Base-by-base conservation (phyloP, 2,113 vertebrate species). In the Pipa parva region DNA sequence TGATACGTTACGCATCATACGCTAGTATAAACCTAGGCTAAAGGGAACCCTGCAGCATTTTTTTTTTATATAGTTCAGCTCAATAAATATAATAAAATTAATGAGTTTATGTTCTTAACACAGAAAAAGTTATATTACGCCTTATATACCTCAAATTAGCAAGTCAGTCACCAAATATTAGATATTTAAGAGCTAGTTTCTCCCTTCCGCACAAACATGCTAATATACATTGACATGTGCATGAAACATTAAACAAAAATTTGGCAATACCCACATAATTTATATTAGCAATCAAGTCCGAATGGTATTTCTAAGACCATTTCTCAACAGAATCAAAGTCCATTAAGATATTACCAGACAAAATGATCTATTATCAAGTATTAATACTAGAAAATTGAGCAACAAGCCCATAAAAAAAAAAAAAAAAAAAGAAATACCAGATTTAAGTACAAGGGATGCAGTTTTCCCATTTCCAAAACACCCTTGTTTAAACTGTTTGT, bases 321-420 rank as follows among this genome's bases (percentile, higher is more conserved):
- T 22, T 49, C 18, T 49, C 46, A 49, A 49, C 22, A 49, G 46
- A 49, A 49, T 22, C 46, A 49, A 49, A 49, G 46, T 49, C 46
- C 46, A 49, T 22, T 49, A 49, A 49, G 22, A 49, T 20, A 22
- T 49, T 49, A 49, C 11, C 21, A 24, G 18, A 49, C 21, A 49
- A 46, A 21, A 22, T 18, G 21, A 24, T 24, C 46, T 49, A 49
- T 49, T 49, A 49, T 49, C 46, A 49, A 22, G 21, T 8, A 10
- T 20, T 49, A 21, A 21, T 22, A 24, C 5, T 49, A 20, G 18
- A 49, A 49, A 49, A 49, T 8, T 3, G 46, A 42, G 39, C 39
- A 42, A 15, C 17, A 42, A n/a, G 39, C 13, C 39, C 17, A 42
- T 42, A 42, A 42, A 42, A 42, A 10, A n/a, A 13, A 42, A n/a